Percentiles rank a stretch among this genome's conserved stretches.
These are phyloP conservation scores for Tragelaphus scriptus DNA, from an alignment of 2,113 vertebrate genomes.

Conservation along the genomic window DNA sequence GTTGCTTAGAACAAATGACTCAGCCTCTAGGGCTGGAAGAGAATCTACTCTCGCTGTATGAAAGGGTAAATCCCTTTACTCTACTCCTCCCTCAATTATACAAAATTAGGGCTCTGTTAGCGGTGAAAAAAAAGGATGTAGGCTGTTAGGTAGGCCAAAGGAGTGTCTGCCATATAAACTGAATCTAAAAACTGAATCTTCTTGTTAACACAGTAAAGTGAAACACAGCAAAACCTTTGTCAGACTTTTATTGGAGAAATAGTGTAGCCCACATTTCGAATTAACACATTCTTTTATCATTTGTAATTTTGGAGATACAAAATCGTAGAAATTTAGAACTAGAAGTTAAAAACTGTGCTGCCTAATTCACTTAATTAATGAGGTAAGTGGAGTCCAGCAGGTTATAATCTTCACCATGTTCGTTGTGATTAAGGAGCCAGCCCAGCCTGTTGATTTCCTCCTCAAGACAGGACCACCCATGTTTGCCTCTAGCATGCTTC, in stretches of 20 bases:
- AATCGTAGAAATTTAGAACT: not conserved
- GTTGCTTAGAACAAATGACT: not conserved
- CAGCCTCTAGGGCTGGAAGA: not conserved
- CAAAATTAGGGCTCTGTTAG: not conserved
- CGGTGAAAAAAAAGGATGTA: too few relatives aligned
- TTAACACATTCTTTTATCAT: not conserved
- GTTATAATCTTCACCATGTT: not conserved
- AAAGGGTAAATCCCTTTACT: not conserved
- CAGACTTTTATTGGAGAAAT: not conserved
- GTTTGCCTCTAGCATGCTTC: not conserved
- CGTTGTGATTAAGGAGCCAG: not conserved
- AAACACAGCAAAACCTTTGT: not conserved
- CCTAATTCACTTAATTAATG: not conserved
- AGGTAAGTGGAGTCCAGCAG: not conserved
- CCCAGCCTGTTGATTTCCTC: not conserved
- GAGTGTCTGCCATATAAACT: not conserved
- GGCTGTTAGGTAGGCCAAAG: not conserved
- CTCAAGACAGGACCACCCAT: not conserved
- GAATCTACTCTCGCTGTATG: not conserved
- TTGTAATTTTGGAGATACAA: not conserved
- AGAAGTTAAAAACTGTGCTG: not conserved
- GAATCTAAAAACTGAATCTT: not conserved
- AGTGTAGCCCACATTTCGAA: not conserved
- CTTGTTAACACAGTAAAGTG: not conserved
- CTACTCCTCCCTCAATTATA: not conserved